These are phyloP conservation scores for Chondrosia reniformis DNA, from an alignment of 37 sponge, comb jelly and placozoan species.

Conservation along the genomic window DNA sequence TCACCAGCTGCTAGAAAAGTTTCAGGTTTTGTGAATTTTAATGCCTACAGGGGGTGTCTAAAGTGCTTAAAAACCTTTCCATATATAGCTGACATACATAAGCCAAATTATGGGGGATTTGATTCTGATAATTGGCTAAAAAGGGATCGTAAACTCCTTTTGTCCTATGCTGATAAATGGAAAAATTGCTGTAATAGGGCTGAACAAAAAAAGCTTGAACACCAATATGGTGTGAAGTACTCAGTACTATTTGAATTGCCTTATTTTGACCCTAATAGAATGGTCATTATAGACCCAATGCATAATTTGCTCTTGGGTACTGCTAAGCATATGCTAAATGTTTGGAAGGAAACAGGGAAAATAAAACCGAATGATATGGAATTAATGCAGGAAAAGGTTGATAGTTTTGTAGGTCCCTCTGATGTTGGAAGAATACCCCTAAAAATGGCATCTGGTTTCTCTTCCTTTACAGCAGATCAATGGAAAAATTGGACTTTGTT, in stretches of 20 bases:
- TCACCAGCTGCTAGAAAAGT: constrained; percentile 38
- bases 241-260: constrained; percentile 27
- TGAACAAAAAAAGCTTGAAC: constrained; percentile 3
- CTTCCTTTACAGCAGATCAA: constrained; percentile 17
- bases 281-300: constrained; percentile 50
- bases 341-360: constrained; percentile 22
- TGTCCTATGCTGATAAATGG: not conserved
- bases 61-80: constrained; percentile 52
- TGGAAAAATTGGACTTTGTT: constrained; percentile 12
- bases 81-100: not conserved
- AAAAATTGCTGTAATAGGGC: too few relatives aligned
- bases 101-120: constrained; percentile 40
- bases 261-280: constrained; percentile 37
- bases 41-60: constrained; percentile 45
- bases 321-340: constrained; percentile 31
- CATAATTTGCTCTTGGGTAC: constrained; percentile 44
- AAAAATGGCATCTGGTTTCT: not conserved
- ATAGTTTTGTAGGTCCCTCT: not conserved
- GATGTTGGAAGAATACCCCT: constrained; percentile 1
- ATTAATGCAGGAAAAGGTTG: constrained; percentile 23
- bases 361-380: not conserved
- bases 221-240: constrained; percentile 27
- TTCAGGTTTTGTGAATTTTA: constrained; percentile 37
- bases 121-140: constrained; percentile 29
- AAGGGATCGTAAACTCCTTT: not conserved